Evolutionary conservation across 2,888 invertebrate genomes (phyloP), one percentile per base, ranked within the genome.

Genomic region (Anoplius nigerrimus): DNA sequence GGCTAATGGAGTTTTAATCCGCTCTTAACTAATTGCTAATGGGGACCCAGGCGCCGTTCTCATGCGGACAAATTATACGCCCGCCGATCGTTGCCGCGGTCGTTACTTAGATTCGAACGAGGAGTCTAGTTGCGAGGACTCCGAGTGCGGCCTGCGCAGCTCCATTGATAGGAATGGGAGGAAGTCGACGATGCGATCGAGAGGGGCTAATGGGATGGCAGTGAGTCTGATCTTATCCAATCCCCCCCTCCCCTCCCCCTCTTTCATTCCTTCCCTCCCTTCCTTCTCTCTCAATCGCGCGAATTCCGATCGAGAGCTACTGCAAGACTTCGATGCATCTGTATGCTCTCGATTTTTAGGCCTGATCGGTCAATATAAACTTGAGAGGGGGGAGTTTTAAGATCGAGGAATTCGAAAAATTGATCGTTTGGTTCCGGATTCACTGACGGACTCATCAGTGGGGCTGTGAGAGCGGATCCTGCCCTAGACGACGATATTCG

Each of bases 1-100:
- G 2, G 48, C 67, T 80, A 80, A 82, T 79, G 81, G 82, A 73
- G 76, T 79, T 81, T 82, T 80, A 82, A 80, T 82, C 72, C 71
- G 46, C 57, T 68, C 62, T 66, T 74, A 79, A 78, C 75, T 81
- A 81, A 82, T 82, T 82, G 79, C 79, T 70, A 77, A 75, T 70
- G 71, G 74, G 54, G 60, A 42, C 48, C 5, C 48, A 54, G 20
- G 55, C 45, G 57, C 57, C 48, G 46, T 71, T 68, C 63, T 57
- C 53, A 21, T 53, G 18, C 18, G 53, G 62, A 69, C 62, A 71
- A 72, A 75, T 75, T 71, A 75, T 64, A 18, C 42, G 34, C 24
- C n/a, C 3, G 24, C 34, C 34, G 34, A 34, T 34, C 34, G 34
- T 34, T 34, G 34, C 34, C 34, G 45, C 34, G 27, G 27, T 20